A percentile compares a stretch with the other conserved stretches of the same genome.
These are phyloP conservation scores for Unio pictorum DNA, from an alignment of 2,888 invertebrate species.

Conservation along the genomic window DNA sequence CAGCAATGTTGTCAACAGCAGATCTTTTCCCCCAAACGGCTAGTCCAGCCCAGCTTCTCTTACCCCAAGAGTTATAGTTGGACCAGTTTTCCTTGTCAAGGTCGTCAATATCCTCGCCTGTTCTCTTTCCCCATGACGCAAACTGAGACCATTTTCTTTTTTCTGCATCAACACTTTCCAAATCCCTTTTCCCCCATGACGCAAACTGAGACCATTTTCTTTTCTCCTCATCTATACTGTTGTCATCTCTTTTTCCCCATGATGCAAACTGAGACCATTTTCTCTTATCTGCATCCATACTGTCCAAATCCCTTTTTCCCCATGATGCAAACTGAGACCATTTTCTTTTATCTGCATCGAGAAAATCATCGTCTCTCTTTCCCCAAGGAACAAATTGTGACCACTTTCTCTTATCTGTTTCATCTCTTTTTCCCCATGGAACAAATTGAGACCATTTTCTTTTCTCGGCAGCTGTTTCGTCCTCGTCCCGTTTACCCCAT, in stretches of 20 bases:
- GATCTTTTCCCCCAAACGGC: constrained; percentile 39
- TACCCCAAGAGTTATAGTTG: constrained; percentile 26
- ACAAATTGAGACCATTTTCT: constrained; percentile 27
- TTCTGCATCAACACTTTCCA: neutral
- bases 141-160: constrained; percentile 25
- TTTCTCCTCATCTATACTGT: constrained; percentile 7
- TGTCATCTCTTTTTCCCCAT: constrained; percentile 20
- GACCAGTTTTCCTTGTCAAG: constrained; percentile 5
- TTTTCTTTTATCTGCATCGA: constrained; percentile 16
- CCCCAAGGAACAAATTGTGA: constrained; percentile 18
- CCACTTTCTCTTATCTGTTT: constrained; percentile 16
- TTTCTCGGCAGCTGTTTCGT: constrained; percentile 12
- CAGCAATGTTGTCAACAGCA: neutral
- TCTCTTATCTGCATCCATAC: constrained; percentile 20
- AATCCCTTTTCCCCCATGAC: constrained; percentile 28
- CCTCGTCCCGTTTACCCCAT: constrained; percentile 22
- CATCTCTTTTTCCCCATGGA: constrained; percentile 20
- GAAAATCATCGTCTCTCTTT: constrained; percentile 6
- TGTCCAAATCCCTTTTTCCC: constrained; percentile 20
- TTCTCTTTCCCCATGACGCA: constrained; percentile 29
- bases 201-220: constrained; percentile 23
- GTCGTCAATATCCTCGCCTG: neutral
- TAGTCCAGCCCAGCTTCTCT: constrained; percentile 31
- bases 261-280: constrained; percentile 18
- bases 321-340: constrained; percentile 29